Conservation (phyloP, 2,113 vertebrate genomes). For the Brachyistius frenatus region DNA sequence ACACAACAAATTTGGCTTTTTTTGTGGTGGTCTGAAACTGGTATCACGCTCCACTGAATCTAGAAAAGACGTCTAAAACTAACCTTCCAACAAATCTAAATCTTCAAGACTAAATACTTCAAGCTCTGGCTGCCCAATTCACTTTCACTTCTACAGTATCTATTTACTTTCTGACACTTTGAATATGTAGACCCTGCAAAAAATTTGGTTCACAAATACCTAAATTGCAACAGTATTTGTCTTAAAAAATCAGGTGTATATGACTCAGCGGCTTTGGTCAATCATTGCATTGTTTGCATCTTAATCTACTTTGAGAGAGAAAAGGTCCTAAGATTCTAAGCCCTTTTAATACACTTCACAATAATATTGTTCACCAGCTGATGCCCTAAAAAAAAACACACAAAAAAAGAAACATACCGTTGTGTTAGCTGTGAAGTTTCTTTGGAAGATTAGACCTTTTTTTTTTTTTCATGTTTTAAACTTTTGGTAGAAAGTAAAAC, state of each 20-base stretch:
- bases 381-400: not conserved
- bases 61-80: not conserved
- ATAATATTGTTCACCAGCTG: not conserved
- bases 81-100: too few species aligned
- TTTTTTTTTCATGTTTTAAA: too few species aligned
- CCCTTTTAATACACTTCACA: slow-evolving; percentile 18
- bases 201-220: slow-evolving; percentile 28
- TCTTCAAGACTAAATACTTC: not conserved
- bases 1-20: slow-evolving; percentile 1
- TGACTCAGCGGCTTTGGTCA: slow-evolving; percentile 41
- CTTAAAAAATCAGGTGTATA: slow-evolving; percentile 35
- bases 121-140: not conserved
- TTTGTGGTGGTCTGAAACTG: too few species aligned
- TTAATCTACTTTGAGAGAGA: slow-evolving; percentile 38
- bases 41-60: not conserved
- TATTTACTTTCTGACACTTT: slow-evolving; percentile 6
- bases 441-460: too few species aligned
- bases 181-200: slow-evolving; percentile 27
- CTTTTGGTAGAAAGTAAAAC: too few species aligned
- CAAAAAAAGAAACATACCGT: not conserved
- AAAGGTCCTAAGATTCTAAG: slow-evolving; percentile 26
- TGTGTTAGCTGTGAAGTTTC: too few species aligned
- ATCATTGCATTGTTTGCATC: slow-evolving; percentile 50
- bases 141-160: not conserved
- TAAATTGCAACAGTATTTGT: slow-evolving; percentile 4